phyloP scores from a whole-genome alignment of 92 coral and sea anemone species.

The Heteractis magnifica region DNA sequence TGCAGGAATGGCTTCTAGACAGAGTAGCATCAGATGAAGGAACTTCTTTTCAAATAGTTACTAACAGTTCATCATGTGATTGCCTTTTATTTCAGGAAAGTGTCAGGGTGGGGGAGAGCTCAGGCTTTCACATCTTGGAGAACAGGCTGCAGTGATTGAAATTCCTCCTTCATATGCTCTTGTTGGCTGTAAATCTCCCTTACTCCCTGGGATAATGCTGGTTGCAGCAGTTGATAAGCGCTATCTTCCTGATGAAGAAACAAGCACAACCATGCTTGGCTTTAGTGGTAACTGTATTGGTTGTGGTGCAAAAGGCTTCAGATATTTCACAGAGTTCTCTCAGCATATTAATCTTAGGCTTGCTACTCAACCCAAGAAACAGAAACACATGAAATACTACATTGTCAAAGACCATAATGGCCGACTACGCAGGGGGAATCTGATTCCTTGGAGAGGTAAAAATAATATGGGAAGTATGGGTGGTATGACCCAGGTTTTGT shows the following conservation, averaged over 20 bases:
- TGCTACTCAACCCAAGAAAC: constrained; percentile 97
- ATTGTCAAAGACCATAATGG: constrained; percentile 74
- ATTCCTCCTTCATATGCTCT: constrained; percentile 76
- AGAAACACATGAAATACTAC: constrained; percentile 91
- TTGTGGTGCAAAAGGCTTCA: constrained; percentile 93
- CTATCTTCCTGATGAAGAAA: constrained; percentile 88
- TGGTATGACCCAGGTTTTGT: too few species aligned
- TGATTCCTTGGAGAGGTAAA: constrained; percentile 93
- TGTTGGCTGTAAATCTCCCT: constrained; percentile 96
- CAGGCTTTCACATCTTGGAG: constrained; percentile 60
- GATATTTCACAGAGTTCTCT: constrained; percentile 98
- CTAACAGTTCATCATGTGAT: neutral
- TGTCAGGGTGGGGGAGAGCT: constrained; percentile 92
- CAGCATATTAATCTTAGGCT: constrained; percentile 89
- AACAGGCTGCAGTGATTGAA: constrained; percentile 55
- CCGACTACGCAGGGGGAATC: constrained; percentile 75
- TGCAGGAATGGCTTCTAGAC: too few species aligned
- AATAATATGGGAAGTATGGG: neutral
- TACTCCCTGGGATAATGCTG: constrained; percentile 81
- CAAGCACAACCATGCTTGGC: constrained; percentile 85
- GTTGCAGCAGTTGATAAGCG: constrained; percentile 97
- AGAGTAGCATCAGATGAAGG: too few species aligned
- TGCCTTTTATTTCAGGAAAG: constrained; percentile 48
- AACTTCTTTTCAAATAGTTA: neutral
- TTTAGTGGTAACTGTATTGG: constrained; percentile 96